Conservation (phyloP, 2,113 vertebrate genomes). For the Rhegmatorhina hoffmannsi region DNA sequence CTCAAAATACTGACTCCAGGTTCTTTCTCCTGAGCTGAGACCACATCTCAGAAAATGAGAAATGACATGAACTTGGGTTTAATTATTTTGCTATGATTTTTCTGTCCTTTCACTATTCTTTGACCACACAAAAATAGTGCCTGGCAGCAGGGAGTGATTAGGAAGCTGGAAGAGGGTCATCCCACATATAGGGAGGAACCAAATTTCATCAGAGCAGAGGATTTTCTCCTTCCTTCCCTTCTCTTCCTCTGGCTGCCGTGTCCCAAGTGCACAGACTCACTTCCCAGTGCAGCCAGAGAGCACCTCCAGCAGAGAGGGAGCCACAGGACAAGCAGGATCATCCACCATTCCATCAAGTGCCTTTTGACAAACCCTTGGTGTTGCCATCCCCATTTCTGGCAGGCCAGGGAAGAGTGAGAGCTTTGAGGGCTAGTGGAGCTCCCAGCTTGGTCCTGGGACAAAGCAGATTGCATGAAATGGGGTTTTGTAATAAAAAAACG, state of each 20-base stretch:
- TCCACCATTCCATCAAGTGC: rapidly evolving
- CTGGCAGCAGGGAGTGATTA: background rate
- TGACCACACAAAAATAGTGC: rapidly evolving
- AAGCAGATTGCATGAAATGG: background rate
- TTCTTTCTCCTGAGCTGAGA: background rate
- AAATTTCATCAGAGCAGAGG: background rate
- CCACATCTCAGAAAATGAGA: background rate
- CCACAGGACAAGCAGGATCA: rapidly evolving
- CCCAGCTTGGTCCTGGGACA: background rate
- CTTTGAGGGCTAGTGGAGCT: background rate
- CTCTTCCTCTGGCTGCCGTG: background rate
- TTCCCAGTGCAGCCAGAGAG: background rate
- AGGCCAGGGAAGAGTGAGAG: background rate
- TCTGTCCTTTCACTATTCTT: background rate
- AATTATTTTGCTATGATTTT: background rate
- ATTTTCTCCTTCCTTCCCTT: background rate
- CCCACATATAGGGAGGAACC: rapidly evolving
- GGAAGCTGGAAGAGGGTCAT: background rate
- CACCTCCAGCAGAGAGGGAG: background rate
- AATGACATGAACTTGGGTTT: background rate
- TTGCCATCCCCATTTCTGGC: background rate
- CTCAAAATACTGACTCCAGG: rapidly evolving
- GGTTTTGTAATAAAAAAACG: rapidly evolving
- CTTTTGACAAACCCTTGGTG: background rate
- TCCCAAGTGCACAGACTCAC: background rate